Base-by-base conservation (phyloP, 1,140 invertebrate genomes). In the Cyclina sinensis region DNA sequence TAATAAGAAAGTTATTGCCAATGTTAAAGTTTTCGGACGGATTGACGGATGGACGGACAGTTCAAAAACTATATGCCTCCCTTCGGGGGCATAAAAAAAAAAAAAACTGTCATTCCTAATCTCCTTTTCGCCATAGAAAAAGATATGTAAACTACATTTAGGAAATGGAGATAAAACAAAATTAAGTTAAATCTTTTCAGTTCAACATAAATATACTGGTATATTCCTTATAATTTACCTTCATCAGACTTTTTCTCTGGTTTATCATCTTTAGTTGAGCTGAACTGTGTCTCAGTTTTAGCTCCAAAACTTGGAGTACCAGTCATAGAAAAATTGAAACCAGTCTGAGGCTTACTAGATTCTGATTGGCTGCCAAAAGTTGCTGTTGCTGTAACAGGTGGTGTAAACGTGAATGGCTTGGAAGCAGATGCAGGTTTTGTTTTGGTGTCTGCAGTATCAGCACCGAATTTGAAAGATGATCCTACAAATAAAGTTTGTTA, bases 401-500 rank as follows among this genome's bases (percentile, higher is more conserved):
- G 35, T 27, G 57, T 39, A 30, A 81, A 59, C 46, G 62, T 35
- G 54, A 81, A 68, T 68, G 88, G 43, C 32, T 81, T 86, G 48
- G 78, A 43, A 5, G 48, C 62, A 16, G 68, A 39, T 73, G 11
- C n/a, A 7, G 68, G 16, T 48, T 30, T 48, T 48, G 73, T 27
- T 46, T 37, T 39, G 11, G 21, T 12, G 14, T n/a, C 4, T 39
- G 65, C 65, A 7, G 43, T 43, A 7, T 43, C 43, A 43, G 43
- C 43, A 43, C 43, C 43, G 14, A 43, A 43, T 43, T 43, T 43
- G 43, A 43, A 57, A 57, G 54, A 57, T 57, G 54, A 21, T 57
- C 54, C 54, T 57, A n/a, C 4, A 24, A 65, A 65, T n/a, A n/a
- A n/a, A n/a, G n/a, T n/a, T n/a, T n/a, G n/a, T n/a, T n/a, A n/a